phyloP scores from a whole-genome alignment of 2,888 invertebrate genomes.

The Scaptomyza caliginosa region DNA sequence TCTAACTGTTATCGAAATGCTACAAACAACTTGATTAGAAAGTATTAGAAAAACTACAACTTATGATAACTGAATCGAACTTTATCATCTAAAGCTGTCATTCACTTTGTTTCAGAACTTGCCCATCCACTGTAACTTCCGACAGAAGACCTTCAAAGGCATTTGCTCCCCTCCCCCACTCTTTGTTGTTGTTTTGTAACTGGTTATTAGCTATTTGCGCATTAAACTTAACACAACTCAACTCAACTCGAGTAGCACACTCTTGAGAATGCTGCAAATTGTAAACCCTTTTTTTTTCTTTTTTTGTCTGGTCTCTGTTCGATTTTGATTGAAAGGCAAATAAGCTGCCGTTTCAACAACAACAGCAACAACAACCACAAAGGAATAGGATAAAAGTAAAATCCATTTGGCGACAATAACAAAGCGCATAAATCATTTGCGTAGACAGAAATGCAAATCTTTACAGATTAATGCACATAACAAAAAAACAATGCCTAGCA shows the following conservation, averaged over 20 bases:
- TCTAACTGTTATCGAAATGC: slow-evolving; percentile 9
- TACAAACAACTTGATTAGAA: too few species aligned
- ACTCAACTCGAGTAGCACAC: slow-evolving; percentile 37
- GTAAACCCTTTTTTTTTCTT: slow-evolving; percentile 37
- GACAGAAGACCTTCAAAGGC: slow-evolving; percentile 55
- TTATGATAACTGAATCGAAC: too few species aligned
- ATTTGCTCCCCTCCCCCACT: too few species aligned
- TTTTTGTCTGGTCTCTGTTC: slow-evolving; percentile 21
- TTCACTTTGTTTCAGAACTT: slow-evolving; percentile 15
- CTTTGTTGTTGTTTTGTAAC: slow-evolving; percentile 35
- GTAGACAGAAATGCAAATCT: slow-evolving; percentile 76
- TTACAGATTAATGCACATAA: slow-evolving; percentile 67
- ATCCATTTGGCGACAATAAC: slow-evolving; percentile 56
- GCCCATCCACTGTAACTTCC: slow-evolving; percentile 36
- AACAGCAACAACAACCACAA: slow-evolving; percentile 21
- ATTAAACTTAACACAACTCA: neutral
- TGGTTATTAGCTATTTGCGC: slow-evolving; percentile 38
- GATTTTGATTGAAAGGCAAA: slow-evolving; percentile 71
- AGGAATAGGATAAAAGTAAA: slow-evolving; percentile 42
- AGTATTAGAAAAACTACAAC: too few species aligned
- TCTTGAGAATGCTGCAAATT: slow-evolving; percentile 48
- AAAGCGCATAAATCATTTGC: slow-evolving; percentile 66
- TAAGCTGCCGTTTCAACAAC: slow-evolving; percentile 67
- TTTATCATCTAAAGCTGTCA: slow-evolving; percentile 37
- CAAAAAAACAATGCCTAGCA: slow-evolving; percentile 55